These are phyloP conservation scores for Pipistrellus kuhlii DNA, from an alignment of 2,797 vertebrate genomes.

Conservation along the genomic window DNA sequence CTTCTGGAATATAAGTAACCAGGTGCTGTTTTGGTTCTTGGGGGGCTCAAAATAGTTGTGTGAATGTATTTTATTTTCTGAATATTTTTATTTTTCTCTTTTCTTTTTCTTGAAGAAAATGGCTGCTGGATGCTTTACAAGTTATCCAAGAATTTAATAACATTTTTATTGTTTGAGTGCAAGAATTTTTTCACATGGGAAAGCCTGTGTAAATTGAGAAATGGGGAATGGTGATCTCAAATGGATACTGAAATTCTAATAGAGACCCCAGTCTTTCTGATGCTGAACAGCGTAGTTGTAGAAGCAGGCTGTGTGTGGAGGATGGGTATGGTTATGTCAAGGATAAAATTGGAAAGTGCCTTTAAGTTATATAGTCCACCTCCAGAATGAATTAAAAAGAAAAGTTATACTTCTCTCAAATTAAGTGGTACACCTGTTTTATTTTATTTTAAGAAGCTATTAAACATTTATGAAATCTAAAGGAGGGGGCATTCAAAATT, in stretches of 20 bases:
- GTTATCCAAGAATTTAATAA: neutral
- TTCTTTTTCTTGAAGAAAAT: conserved; percentile 39
- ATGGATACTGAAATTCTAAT: neutral
- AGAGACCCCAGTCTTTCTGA: neutral
- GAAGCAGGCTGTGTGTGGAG: neutral
- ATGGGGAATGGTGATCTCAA: neutral
- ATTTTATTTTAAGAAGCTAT: conserved; percentile 35
- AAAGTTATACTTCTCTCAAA: neutral
- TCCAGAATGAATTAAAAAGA: conserved; percentile 43
- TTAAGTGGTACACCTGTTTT: conserved; percentile 22
- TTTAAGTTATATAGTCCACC: neutral
- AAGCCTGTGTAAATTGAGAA: neutral
- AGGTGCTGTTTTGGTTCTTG: neutral
- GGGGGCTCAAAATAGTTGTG: neutral
- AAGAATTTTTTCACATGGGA: neutral
- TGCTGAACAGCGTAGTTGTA: neutral
- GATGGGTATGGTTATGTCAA: neutral
- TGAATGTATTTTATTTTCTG: neutral
- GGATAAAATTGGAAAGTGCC: neutral
- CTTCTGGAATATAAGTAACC: neutral
- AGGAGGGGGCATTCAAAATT: neutral
- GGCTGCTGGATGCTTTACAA: neutral
- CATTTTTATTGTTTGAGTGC: conserved; percentile 2
- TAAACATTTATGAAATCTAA: neutral
- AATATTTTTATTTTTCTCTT: neutral